Evolutionary conservation across 2,113 vertebrate species (phyloP).

Genomic region (Calonectris borealis): DNA sequence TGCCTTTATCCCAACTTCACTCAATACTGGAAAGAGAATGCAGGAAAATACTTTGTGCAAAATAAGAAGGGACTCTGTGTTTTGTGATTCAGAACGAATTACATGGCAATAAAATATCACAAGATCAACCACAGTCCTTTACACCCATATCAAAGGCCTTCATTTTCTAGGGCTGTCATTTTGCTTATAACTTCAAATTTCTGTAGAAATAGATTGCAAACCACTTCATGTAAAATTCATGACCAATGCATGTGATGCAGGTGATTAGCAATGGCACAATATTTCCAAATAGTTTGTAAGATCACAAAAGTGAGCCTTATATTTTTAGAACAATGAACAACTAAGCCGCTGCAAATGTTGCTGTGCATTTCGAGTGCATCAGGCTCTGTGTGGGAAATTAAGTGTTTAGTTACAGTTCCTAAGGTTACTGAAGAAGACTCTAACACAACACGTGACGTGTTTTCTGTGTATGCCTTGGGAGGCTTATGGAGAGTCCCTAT

Average conservation of each 20-base stretch:
- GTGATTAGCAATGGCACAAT: neutral
- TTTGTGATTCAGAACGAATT: neutral
- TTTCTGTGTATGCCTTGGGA: neutral
- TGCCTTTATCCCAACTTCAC: neutral
- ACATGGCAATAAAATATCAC: neutral
- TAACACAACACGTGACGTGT: accelerated
- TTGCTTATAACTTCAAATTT: neutral
- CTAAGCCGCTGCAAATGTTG: neutral
- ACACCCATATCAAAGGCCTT: neutral
- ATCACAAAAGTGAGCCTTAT: neutral
- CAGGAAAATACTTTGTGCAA: neutral
- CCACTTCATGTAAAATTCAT: neutral
- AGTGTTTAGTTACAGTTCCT: neutral
- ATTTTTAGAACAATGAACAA: neutral
- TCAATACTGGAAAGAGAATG: neutral
- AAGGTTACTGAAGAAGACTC: neutral
- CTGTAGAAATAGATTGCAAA: neutral
- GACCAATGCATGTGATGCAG: neutral
- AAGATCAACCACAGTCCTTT: conserved; percentile 14
- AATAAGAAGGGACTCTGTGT: neutral
- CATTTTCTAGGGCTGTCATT: neutral
- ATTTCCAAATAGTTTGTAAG: neutral
- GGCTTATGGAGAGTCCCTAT: neutral
- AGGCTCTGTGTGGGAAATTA: neutral
- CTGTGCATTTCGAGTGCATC: neutral